Conservation (phyloP, 1,140 invertebrate species). For the Oryzaephilus surinamensis region DNA sequence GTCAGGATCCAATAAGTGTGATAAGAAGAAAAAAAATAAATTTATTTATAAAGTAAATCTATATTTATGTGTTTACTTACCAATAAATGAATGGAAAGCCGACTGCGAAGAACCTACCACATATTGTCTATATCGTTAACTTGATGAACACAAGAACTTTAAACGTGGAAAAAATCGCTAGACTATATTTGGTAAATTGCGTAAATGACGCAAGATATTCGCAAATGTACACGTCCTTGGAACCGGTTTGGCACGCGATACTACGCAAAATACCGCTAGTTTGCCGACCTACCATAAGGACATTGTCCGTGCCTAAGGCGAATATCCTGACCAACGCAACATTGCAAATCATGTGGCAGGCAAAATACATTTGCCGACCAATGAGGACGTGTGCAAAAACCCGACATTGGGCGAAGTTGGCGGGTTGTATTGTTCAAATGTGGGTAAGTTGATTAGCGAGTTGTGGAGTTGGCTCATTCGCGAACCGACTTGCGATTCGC, state of each 20-base stretch:
- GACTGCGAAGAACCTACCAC: no score
- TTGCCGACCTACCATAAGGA: slow-evolving; percentile 32
- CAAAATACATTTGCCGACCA: slow-evolving; percentile 7
- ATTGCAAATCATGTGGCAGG: slow-evolving; percentile 26
- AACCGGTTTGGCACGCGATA: slow-evolving; percentile 14
- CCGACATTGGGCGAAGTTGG: slow-evolving; percentile 16
- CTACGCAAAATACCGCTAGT: slow-evolving; percentile 28
- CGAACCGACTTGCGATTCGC: slow-evolving; percentile 11
- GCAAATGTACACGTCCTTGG: slow-evolving; percentile 12
- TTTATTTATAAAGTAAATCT: no score
- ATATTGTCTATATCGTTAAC: no score
- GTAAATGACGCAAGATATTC: slow-evolving; percentile 5
- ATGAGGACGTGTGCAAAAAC: slow-evolving; percentile 25
- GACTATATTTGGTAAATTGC: no score
- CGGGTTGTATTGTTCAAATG: slow-evolving; percentile 2
- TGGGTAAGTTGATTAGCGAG: neutral
- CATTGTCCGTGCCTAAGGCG: slow-evolving; percentile 26
- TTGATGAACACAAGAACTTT: no score
- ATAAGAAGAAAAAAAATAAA: no score
- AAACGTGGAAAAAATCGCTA: no score
- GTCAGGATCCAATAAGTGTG: no score
- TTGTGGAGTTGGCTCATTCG: neutral
- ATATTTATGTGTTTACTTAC: no score
- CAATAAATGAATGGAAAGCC: no score
- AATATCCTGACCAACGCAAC: slow-evolving; percentile 32